These are phyloP conservation scores for Halcyon malimbica DNA, from an alignment of 2,113 vertebrate genomes.

Conservation along the genomic window DNA sequence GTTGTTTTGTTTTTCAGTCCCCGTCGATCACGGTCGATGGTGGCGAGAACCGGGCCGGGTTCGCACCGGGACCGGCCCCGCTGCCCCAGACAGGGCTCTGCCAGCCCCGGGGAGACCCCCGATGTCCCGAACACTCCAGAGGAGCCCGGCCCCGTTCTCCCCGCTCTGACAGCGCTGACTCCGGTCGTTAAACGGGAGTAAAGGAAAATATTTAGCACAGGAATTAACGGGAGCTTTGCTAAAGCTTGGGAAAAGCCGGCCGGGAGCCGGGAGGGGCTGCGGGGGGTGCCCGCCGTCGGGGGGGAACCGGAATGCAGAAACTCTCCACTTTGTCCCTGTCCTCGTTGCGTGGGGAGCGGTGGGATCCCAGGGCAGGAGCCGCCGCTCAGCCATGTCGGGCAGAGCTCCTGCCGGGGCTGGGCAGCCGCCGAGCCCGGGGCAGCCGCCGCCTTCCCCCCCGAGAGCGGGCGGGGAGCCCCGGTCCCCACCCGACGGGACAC, in stretches of 20 bases:
- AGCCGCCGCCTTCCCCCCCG: too few species aligned
- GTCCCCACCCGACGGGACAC: not conserved
- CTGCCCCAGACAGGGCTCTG: too few species aligned
- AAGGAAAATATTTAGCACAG: not conserved
- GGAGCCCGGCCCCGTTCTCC: not conserved
- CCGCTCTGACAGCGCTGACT: not conserved
- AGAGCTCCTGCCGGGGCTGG: not conserved
- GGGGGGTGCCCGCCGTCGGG: fast-evolving
- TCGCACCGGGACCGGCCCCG: too few species aligned
- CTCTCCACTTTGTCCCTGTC: not conserved
- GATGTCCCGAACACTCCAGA: fast-evolving
- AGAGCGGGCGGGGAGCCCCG: not conserved
- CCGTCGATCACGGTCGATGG: slow-evolving; percentile 26
- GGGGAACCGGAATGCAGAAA: not conserved
- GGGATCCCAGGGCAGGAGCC: not conserved
- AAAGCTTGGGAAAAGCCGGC: fast-evolving
- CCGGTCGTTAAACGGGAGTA: not conserved
- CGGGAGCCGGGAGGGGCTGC: not conserved
- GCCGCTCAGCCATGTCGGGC: too few species aligned
- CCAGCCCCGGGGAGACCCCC: not conserved
- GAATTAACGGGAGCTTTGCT: not conserved
- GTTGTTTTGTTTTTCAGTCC: slow-evolving; percentile 23
- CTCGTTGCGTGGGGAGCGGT: not conserved
- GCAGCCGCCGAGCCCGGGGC: not conserved
- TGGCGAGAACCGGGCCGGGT: not conserved